Evolutionary conservation across 2,113 vertebrate species (phyloP), one percentile per base, ranked within the genome.

Genomic region (Osmerus mordax): DNA sequence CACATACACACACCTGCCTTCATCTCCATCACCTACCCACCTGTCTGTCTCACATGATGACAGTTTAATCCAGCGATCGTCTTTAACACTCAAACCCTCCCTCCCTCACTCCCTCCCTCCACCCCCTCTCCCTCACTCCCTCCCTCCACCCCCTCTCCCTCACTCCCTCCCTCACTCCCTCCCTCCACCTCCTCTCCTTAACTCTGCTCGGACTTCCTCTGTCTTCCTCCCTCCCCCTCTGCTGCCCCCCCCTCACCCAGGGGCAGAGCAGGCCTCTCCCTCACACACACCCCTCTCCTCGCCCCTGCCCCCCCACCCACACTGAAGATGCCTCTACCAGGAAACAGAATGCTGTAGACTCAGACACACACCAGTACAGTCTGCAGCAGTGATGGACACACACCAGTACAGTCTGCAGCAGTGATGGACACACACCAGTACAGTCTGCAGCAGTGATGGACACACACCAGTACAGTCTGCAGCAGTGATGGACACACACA

Each of bases 321-420:
- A 41, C 53, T 28, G 15, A 28, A 13, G 1, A 29, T 73, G 32
- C 9, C 9, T 47, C 7, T 11, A 47, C 41, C 41, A 47, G 41
- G 8, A 47, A 2, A 47, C 41, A 47, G 29, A 13, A 28, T 28
- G 25, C 41, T 23, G 76, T 58, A 62, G 13, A 4, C 72, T 63
- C 41, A 69, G 51, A 54, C 23, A 25, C 81, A 36, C 67, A 7
- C 21, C 53, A 56, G n/a, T 2, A 19, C 15, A 56, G 51, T 36
- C 70, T n/a, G n/a, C 66, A 9, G 63, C 78, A 73, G 76, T 78
- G 18, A 52, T 32, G 19, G 13, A 15, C 7, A 13, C 61, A 41
- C 36, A 55, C 54, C 41, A 47, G 16, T 47, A 60, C 3, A n/a
- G 23, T 23, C 23, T 23, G 23, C 23, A 23, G 23, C 23, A 23